Base-by-base conservation (phyloP, 1,140 invertebrate genomes). In the Drosophila lowei region DNA sequence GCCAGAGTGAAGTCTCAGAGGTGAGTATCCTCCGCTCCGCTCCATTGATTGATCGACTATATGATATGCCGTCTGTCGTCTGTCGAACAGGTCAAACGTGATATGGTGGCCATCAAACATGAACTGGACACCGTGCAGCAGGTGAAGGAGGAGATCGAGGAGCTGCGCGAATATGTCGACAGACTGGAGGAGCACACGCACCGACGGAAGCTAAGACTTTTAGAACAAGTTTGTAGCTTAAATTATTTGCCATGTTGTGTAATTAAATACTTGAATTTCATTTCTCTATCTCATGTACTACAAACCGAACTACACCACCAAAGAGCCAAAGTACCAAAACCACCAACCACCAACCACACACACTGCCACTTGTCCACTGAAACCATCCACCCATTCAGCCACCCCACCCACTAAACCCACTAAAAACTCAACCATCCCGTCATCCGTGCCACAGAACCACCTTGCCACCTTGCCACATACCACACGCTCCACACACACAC, bases 21-120 rank as follows among this genome's bases (percentile, higher is more conserved):
- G 93, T 94, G 64, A 63, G 66, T 48, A 7, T 13, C 9, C 23
- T 0, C 0, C 4, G 23, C 23, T 25, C 23, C 23, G 23, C 23
- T 25, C 3, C 5, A 25, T 25, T 5, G 23, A 6, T 25, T 18
- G 18, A 34, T 18, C 18, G 30, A 49, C 30, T 28, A 49, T 28
- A 49, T 28, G 41, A 3, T 18, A 15, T n/a, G 44, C 23, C 3
- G 1, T 8, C 5, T 44, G n/a, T n/a, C 3, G 1, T 8, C 5
- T 44, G n/a, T n/a, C 0, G 30, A 13, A 25, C 92, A 95, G 93
- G 97, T 97, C 66, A 97, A 98, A 92, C 94, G 97, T 72, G 97
- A 98, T 92, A 97, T 98, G 96, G 96, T 97, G 62, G 96, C 96
- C 86, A 97, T 98, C 93, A 97, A 97, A 93, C 96, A 97, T 84